Evolutionary conservation across 2,888 invertebrate species (phyloP), one percentile per base, ranked within the genome.

Genomic region (Torymus aiolomorphi): DNA sequence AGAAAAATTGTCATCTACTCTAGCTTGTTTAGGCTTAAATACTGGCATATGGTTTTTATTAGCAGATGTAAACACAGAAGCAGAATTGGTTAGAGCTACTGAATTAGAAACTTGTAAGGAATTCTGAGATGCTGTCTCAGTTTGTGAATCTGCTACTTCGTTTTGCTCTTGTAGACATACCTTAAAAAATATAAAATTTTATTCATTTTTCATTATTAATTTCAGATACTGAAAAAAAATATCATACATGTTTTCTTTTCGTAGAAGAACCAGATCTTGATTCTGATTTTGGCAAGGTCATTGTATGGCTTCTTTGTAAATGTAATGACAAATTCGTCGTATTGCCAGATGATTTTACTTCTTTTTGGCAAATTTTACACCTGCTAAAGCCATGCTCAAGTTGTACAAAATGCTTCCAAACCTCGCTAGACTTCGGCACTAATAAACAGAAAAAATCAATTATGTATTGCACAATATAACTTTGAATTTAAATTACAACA

Each of bases 271-370:
- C 24, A 20, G 16, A 16, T 61, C 18, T 12, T 1, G 24, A 13
- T 5, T 61, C 24, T 12, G 61, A 13, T 61, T 61, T 61, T 2
- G 61, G 18, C 24, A 61, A 20, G 13, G 10, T 24, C 20, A 61
- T 61, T 14, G 31, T 72, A 42, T 72, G 72, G 31, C 31, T 42
- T 72, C 72, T 10, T 14, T 49, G 59, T 16, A 72, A 51, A 61
- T 72, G 72, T 61, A 42, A 24, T 31, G 14, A 49, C 16, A 72
- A 31, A 42, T 72, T 72, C 4, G 51, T 61, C n/a, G 72, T 62
- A 61, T 31, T 59, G 12, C 72, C 72, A 42, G 42, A 24, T 1
- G 61, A 59, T 70, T 70, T 18, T 31, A 70, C 24, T 61, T 61
- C 24, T 18, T 18, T 61, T 0, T n/a, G 13, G 18, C 61, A 61